Evolutionary conservation across 2,888 invertebrate genomes (phyloP).

Genomic region (Iselma pallidipennis): DNA sequence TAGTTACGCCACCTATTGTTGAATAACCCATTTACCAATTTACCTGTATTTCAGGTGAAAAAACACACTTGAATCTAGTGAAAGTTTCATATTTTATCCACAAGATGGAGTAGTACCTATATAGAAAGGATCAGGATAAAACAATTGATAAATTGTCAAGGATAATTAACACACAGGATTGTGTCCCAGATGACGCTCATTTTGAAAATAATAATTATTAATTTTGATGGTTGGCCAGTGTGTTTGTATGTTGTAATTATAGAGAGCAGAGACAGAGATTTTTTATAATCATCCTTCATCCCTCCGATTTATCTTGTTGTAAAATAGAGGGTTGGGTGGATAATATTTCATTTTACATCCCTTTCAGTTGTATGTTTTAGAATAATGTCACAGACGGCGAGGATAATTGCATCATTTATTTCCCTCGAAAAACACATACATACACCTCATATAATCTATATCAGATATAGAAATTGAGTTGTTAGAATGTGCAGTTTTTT

Average conservation of each 20-base stretch:
- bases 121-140: neutral
- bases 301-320: neutral
- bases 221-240: slow-evolving; percentile 36
- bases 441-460: no score
- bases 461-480: neutral
- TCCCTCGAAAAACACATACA: neutral
- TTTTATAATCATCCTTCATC: neutral
- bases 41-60: neutral
- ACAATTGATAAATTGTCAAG: no score
- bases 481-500: slow-evolving; percentile 3
- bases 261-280: neutral
- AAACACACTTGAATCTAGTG: neutral
- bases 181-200: neutral
- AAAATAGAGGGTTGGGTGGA: neutral
- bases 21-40: neutral
- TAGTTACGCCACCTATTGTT: neutral
- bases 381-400: slow-evolving; percentile 3
- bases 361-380: neutral
- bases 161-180: no score
- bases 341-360: slow-evolving; percentile 1
- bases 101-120: neutral
- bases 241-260: slow-evolving; percentile 19
- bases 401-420: slow-evolving; percentile 15
- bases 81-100: neutral
- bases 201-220: slow-evolving; percentile 30